phyloP scores from a whole-genome alignment of 2,888 invertebrate species.

The Luperina nickerlii region DNA sequence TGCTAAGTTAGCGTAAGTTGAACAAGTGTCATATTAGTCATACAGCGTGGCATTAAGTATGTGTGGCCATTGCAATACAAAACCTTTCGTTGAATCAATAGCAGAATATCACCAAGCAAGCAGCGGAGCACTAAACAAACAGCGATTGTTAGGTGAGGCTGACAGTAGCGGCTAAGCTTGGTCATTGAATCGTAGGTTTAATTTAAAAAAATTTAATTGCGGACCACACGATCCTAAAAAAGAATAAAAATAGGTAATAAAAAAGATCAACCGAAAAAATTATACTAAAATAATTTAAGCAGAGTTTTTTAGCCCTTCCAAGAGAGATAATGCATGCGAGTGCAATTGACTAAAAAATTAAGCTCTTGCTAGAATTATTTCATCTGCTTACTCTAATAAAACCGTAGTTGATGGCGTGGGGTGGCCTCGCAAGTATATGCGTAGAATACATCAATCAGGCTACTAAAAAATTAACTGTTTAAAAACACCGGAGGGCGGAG shows the following conservation, averaged over 20 bases:
- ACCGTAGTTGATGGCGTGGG: neutral
- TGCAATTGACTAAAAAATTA: neutral
- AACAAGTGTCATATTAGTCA: no score
- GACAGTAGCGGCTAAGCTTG: neutral
- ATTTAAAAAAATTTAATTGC: no score
- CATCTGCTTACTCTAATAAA: neutral
- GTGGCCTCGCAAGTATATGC: neutral
- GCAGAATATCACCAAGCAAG: no score
- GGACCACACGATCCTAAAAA: neutral
- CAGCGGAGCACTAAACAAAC: neutral
- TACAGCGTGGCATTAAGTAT: no score
- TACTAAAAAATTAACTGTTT: neutral
- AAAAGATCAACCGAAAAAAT: neutral
- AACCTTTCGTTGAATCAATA: no score
- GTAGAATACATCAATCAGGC: neutral
- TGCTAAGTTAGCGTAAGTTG: no score
- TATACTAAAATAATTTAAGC: neutral
- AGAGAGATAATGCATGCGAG: neutral
- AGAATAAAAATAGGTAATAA: neutral
- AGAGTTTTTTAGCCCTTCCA: neutral
- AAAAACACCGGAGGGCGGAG: neutral
- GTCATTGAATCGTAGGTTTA: neutral
- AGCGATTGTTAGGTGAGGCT: neutral
- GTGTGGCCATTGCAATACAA: no score
- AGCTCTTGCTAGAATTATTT: no score